Evolutionary conservation across 2,888 invertebrate species (phyloP).

Genomic region (Linnaemya vulpina): DNA sequence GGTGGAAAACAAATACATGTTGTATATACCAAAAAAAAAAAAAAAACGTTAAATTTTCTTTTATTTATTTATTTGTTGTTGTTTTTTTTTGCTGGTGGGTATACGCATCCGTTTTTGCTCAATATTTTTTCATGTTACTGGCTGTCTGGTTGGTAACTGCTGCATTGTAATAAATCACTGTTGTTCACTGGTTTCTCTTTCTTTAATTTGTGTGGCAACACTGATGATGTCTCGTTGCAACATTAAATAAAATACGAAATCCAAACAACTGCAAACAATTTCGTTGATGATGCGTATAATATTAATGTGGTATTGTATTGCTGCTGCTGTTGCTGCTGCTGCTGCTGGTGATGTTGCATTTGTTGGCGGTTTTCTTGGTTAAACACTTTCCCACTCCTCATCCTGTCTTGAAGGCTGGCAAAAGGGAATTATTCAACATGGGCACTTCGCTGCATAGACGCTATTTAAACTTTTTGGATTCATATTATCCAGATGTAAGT

Average conservation of each 20-base stretch:
- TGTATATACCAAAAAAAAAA: constrained; percentile 1
- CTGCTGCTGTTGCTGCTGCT: constrained; percentile 36
- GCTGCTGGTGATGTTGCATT: constrained; percentile 31
- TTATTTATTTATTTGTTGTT: constrained; percentile 13
- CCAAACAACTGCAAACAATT: constrained; percentile 63
- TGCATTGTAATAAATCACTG: constrained; percentile 78
- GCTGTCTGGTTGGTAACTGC: constrained; percentile 68
- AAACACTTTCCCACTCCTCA: constrained; percentile 26
- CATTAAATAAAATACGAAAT: constrained; percentile 4
- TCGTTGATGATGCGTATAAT: constrained; percentile 69
- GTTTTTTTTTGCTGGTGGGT: constrained; percentile 30
- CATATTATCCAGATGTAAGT: constrained; percentile 84
- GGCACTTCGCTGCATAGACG: constrained; percentile 87
- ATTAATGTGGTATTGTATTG: constrained; percentile 61
- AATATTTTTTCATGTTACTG: constrained; percentile 50
- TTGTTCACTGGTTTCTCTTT: constrained; percentile 62
- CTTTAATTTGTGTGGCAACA: constrained; percentile 65
- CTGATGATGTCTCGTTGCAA: constrained; percentile 63
- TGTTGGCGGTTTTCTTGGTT: constrained; percentile 62
- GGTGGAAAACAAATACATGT: constrained; percentile 33
- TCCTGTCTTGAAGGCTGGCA: constrained; percentile 85
- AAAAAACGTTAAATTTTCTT: not conserved
- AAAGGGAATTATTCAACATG: constrained; percentile 86
- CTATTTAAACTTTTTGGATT: constrained; percentile 86
- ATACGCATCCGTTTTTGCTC: constrained; percentile 18